Base-by-base conservation (phyloP, 2,888 invertebrate genomes). In the Drosophila phalerata region DNA sequence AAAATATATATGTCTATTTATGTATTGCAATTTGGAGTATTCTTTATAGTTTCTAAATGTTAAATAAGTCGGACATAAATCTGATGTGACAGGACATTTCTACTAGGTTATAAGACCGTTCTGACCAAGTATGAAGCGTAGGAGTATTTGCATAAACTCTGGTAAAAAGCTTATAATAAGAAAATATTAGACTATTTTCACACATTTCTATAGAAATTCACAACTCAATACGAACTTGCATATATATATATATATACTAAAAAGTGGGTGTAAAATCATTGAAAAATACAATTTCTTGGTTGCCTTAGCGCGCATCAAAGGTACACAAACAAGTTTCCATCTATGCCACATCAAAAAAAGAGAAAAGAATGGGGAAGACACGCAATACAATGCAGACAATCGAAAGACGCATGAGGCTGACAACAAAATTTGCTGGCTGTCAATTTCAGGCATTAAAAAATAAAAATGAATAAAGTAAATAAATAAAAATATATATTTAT, bases 361-460 rank as follows among this genome's bases (percentile, higher is more conserved):
- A 6, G 28, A 42, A 30, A 53, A 28, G 25, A n/a, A 22, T 17
- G 34, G 9, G 22, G 43, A 67, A 63, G 37, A 56, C 61, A 38
- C 47, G 32, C 73, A 53, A 65, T 40, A 79, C 65, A 76, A 79
- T 76, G 77, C 76, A 70, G 63, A 66, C 70, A 79, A 70, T 60
- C 40, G 63, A 69, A 66, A 78, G 88, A 84, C 85, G 77, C 66
- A 69, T 64, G 66, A 58, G 55, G 49, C 64, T 89, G 83, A 84
- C 89, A 84, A 66, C 82, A 69, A 87, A 84, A 87, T 89, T 87
- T 84, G 62, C 73, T 73, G 73, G 75, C 85, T 84, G 84, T 88
- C 89, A 87, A 70, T 68, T 82, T 67, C 84, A 84, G 88, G 45
- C 56, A 49, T 49, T n/a, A 58, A 56, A 61, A 66, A 70, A 57